Evolutionary conservation across 2,888 invertebrate species (phyloP).

Genomic region (Biston betularia): DNA sequence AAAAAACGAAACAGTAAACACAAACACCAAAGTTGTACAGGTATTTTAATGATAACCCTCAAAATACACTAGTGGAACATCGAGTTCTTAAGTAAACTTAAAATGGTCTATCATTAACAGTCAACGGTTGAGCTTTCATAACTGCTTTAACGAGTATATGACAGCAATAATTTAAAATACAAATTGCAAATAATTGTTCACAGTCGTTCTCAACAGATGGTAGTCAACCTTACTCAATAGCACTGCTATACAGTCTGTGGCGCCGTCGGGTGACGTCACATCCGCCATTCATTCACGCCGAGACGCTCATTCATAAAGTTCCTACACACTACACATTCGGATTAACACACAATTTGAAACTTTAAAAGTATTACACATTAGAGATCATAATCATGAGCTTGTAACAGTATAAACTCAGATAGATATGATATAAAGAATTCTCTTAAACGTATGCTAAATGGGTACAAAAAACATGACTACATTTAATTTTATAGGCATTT

Average conservation of each 20-base stretch:
- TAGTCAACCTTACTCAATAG: slow-evolving; percentile 27
- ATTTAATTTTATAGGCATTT: not conserved
- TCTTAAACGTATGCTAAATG: not conserved
- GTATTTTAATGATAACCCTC: not conserved
- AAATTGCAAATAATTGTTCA: slow-evolving; percentile 32
- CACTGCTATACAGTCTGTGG: slow-evolving; percentile 37
- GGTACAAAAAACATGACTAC: not conserved
- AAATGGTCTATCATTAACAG: too few species aligned
- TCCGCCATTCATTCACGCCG: slow-evolving; percentile 71
- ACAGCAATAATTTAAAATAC: slow-evolving; percentile 30
- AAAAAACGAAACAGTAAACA: too few species aligned
- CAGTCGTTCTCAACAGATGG: slow-evolving; percentile 34
- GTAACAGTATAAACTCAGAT: not conserved
- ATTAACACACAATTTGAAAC: slow-evolving; percentile 32
- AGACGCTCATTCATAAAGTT: slow-evolving; percentile 74
- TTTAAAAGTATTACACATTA: slow-evolving; percentile 2
- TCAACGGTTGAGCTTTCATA: not conserved
- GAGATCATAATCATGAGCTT: not conserved
- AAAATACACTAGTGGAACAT: not conserved
- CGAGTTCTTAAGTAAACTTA: too few species aligned
- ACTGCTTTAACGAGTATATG: slow-evolving; percentile 3
- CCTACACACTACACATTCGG: slow-evolving; percentile 17
- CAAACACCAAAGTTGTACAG: too few species aligned
- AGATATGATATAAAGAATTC: not conserved
- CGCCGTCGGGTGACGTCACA: slow-evolving; percentile 72